phyloP scores from a whole-genome alignment of 2,113 vertebrate species.

The Neofelis nebulosa region DNA sequence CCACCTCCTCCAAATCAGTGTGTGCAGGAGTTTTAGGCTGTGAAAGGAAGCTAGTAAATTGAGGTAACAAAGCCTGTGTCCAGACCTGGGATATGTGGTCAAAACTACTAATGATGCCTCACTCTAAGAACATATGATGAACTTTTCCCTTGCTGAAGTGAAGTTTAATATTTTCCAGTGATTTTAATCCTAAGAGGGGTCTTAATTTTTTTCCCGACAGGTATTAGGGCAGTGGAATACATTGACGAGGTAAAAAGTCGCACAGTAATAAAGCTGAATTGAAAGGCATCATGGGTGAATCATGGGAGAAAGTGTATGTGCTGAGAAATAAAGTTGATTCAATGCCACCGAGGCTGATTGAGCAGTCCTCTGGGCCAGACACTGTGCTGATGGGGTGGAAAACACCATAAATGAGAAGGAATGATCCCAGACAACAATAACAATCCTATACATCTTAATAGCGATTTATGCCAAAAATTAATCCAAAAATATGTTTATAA shows the following conservation, averaged over 20 bases:
- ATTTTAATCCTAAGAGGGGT: background rate
- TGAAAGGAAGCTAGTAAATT: background rate
- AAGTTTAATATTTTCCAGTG: background rate
- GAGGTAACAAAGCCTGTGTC: background rate
- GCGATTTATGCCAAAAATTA: background rate
- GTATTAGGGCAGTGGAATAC: background rate
- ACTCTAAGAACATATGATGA: background rate
- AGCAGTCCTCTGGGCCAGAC: background rate
- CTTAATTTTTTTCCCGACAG: background rate
- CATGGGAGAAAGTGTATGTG: background rate
- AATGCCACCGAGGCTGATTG: background rate
- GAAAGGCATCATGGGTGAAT: background rate
- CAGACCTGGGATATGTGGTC: background rate
- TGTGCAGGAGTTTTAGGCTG: background rate
- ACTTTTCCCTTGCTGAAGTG: background rate
- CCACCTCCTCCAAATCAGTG: background rate
- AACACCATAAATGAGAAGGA: background rate
- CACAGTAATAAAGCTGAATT: background rate
- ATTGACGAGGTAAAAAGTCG: background rate
- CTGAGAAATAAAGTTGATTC: slow-evolving; percentile 9
- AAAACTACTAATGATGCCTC: background rate
- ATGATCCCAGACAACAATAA: background rate
- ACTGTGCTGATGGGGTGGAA: background rate
- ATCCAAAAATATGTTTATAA: background rate
- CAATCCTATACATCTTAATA: background rate